Conservation (phyloP, 2,888 invertebrate genomes). For the Steinernema scapterisci region DNA sequence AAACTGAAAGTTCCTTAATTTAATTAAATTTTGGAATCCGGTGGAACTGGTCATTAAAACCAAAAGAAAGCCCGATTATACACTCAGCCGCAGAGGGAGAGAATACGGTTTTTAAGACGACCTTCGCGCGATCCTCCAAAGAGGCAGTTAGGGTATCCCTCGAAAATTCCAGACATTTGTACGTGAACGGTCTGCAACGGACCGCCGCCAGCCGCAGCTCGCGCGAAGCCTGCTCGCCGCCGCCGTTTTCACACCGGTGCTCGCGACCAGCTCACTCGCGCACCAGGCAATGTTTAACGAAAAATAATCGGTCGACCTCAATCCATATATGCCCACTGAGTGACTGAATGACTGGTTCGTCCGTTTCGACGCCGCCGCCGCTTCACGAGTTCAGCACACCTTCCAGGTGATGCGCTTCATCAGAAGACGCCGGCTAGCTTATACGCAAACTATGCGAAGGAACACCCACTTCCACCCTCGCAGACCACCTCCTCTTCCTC, state of each 20-base stretch:
- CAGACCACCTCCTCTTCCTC: neutral
- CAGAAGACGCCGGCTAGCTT: neutral
- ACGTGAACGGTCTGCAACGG: constrained; percentile 25
- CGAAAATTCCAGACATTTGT: constrained; percentile 8
- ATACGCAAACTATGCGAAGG: constrained; percentile 29
- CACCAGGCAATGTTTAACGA: constrained; percentile 31
- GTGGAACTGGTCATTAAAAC: too few relatives aligned
- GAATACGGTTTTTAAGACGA: neutral
- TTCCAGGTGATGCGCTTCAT: constrained; percentile 20
- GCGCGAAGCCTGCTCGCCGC: neutral
- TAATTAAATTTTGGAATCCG: too few relatives aligned
- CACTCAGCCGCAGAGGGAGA: neutral
- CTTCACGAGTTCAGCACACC: neutral
- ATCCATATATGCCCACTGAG: constrained; percentile 23
- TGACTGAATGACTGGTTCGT: constrained; percentile 21
- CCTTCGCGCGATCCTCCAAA: constrained; percentile 9
- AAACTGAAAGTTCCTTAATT: too few relatives aligned
- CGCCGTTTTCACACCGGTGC: constrained; percentile 22
- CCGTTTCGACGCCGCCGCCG: neutral
- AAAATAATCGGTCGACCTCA: constrained; percentile 32
- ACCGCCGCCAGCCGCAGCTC: constrained; percentile 18
- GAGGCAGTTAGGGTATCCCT: constrained; percentile 25
- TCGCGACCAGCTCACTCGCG: constrained; percentile 19
- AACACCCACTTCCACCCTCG: neutral
- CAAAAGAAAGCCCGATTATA: too few relatives aligned